A percentile compares a stretch with the other conserved stretches of the same genome.
Conservation (phyloP, 2,113 vertebrate genomes). For the Colius striatus region DNA sequence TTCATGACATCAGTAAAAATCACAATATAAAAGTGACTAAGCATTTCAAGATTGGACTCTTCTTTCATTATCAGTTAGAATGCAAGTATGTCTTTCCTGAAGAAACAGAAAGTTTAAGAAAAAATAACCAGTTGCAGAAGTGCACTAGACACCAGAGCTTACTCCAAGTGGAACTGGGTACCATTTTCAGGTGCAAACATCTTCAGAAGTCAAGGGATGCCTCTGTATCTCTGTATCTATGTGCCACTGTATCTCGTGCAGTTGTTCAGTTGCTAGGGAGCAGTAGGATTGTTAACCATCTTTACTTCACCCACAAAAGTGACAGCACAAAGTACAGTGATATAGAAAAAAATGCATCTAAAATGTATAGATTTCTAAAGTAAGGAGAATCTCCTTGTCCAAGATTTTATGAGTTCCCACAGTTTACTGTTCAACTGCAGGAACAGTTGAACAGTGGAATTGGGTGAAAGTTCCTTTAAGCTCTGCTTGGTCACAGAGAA, state of each 20-base stretch:
- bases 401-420: background rate
- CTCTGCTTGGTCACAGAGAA: background rate
- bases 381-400: background rate
- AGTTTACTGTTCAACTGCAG: background rate
- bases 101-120: background rate
- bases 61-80: background rate
- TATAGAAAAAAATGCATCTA: background rate
- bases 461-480: background rate
- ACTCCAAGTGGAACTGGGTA: background rate
- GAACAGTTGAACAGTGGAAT: too few relatives aligned
- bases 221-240: slow-evolving; percentile 1
- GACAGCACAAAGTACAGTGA: background rate
- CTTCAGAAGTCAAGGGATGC: slow-evolving; percentile 20
- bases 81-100: background rate
- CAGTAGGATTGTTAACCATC: background rate
- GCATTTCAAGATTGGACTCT: background rate
- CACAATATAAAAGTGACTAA: background rate
- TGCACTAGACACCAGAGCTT: background rate
- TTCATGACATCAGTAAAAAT: background rate
- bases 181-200: background rate
- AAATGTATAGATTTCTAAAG: background rate
- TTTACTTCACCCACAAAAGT: background rate
- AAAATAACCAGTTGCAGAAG: background rate
- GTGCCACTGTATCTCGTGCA: background rate
- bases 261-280: background rate